Percentiles rank a stretch among this genome's conserved stretches.
Conservation (phyloP, 2,888 invertebrate genomes). For the Hesperia comma region DNA sequence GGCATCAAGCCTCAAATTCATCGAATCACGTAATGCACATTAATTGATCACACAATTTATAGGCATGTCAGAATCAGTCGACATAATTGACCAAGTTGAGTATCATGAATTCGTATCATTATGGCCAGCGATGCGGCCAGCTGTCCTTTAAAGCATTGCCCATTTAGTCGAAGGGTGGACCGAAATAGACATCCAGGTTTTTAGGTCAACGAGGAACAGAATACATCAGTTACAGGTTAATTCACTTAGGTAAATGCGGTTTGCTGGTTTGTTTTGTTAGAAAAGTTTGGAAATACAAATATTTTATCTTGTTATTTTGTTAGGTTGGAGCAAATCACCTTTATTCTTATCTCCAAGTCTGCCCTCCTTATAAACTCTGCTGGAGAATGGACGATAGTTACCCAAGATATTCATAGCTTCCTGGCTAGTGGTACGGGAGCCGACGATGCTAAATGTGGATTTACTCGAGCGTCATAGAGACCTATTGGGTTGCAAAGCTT, state of each 20-base stretch:
- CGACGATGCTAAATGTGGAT: no score
- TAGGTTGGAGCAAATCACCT: no score
- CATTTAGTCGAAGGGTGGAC: constrained; percentile 30
- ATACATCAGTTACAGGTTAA: constrained; percentile 10
- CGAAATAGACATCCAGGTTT: constrained; percentile 33
- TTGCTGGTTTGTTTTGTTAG: constrained; percentile 4
- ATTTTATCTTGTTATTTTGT: neutral
- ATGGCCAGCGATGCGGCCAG: constrained; percentile 11
- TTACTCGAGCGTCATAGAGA: no score
- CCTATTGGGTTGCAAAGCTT: no score
- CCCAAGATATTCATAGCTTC: no score
- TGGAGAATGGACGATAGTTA: no score
- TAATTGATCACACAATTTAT: neutral
- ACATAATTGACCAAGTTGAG: neutral
- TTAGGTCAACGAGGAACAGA: constrained; percentile 29
- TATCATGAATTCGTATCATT: constrained; percentile 26
- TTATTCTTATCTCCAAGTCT: no score
- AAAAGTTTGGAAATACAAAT: neutral
- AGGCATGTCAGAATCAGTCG: constrained; percentile 7
- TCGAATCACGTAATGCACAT: neutral
- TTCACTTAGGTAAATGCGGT: constrained; percentile 24
- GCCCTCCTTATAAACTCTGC: no score
- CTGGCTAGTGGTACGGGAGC: no score
- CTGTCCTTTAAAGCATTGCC: constrained; percentile 31
- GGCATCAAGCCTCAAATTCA: neutral